phyloP scores from a whole-genome alignment of 1,140 invertebrate species.

The Drosophila willistoni region DNA sequence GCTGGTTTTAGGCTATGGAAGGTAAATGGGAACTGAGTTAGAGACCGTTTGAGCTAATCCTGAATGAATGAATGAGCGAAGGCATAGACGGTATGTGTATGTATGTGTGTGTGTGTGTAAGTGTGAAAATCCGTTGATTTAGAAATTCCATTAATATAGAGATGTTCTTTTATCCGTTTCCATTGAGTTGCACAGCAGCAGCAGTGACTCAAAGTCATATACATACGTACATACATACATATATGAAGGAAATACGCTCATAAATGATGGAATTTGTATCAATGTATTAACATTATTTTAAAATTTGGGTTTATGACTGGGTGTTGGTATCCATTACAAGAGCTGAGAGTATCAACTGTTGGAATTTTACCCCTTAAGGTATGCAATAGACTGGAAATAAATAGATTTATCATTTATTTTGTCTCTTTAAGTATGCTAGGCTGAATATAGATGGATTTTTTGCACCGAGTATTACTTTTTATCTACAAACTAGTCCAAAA shows the following conservation, averaged over 20 bases:
- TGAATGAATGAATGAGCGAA: constrained; percentile 57
- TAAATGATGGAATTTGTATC: constrained; percentile 5
- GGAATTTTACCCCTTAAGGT: too few relatives aligned
- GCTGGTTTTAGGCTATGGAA: constrained; percentile 40
- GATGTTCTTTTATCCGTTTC: constrained; percentile 27
- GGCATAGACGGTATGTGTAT: not conserved
- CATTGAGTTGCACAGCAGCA: constrained; percentile 10
- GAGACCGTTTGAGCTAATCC: constrained; percentile 56
- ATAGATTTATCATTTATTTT: too few relatives aligned
- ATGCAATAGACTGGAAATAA: too few relatives aligned
- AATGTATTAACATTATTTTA: not conserved
- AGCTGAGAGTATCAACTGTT: too few relatives aligned
- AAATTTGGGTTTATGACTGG: not conserved
- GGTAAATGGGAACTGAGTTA: constrained; percentile 36
- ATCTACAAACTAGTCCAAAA: too few relatives aligned
- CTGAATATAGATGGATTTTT: too few relatives aligned
- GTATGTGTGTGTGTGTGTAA: constrained; percentile 7
- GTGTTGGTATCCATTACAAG: too few relatives aligned
- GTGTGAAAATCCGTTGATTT: constrained; percentile 54
- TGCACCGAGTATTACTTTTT: too few relatives aligned
- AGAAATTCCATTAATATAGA: constrained; percentile 68
- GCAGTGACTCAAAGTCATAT: constrained; percentile 7
- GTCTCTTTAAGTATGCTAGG: too few relatives aligned
- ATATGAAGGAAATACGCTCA: not conserved
- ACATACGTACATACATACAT: not conserved